phyloP scores from a whole-genome alignment of 2,113 vertebrate species.

The Atherinomorus stipes region DNA sequence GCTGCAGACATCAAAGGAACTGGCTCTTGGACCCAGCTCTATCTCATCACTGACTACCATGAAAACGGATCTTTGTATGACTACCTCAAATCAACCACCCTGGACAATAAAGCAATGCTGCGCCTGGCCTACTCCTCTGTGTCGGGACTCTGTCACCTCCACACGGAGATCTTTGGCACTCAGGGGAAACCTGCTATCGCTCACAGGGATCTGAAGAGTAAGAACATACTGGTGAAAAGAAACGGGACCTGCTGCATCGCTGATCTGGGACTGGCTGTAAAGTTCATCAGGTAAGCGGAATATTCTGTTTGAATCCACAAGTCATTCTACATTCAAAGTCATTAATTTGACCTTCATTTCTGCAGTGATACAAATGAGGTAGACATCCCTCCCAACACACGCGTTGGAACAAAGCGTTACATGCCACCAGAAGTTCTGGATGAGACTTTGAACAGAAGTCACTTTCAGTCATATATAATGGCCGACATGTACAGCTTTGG shows the following conservation, averaged over 20 bases:
- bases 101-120: constrained; percentile 92
- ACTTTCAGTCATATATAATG: constrained; percentile 99
- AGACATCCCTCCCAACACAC: constrained; percentile 95
- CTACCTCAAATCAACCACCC: constrained; percentile 94
- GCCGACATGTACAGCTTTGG: constrained; percentile 99
- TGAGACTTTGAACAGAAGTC: constrained; percentile 93
- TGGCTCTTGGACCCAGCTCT: constrained; percentile 97
- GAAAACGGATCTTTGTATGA: constrained; percentile 97
- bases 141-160: constrained; percentile 94
- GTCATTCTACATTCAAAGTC: neutral
- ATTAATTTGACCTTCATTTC: constrained; percentile 9
- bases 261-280: constrained; percentile 95
- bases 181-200: constrained; percentile 97
- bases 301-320: neutral
- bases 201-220: constrained; percentile 97
- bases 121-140: constrained; percentile 94
- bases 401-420: constrained; percentile 97
- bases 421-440: constrained; percentile 98
- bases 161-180: constrained; percentile 97
- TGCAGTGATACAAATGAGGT: constrained; percentile 96
- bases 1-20: constrained; percentile 98
- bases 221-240: constrained; percentile 97
- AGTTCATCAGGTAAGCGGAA: constrained; percentile 91
- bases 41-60: constrained; percentile 97
- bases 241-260: constrained; percentile 97